Percentiles rank a stretch among this genome's conserved stretches.
Conservation (phyloP, 2,113 vertebrate genomes). For the Pterocles gutturalis region DNA sequence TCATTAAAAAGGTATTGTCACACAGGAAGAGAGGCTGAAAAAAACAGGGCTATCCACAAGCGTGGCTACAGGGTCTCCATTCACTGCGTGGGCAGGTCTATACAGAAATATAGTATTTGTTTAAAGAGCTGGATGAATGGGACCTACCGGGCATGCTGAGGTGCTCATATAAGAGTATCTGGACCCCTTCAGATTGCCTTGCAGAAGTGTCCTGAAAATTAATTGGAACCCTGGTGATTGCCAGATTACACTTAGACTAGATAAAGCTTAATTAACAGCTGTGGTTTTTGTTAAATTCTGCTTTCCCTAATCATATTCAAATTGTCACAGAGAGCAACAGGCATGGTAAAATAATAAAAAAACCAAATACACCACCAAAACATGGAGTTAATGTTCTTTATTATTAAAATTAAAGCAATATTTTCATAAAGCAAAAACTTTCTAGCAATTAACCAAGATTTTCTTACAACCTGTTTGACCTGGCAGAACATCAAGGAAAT, state of each 20-base stretch:
- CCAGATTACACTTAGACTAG: background rate
- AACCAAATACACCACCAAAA: background rate
- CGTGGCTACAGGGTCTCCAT: accelerated
- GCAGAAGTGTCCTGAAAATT: background rate
- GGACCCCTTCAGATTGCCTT: background rate
- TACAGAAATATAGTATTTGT: background rate
- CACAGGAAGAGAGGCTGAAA: background rate
- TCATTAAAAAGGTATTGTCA: background rate
- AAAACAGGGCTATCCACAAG: background rate
- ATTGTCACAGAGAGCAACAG: background rate
- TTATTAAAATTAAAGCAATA: background rate
- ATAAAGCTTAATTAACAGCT: background rate
- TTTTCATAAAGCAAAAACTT: background rate
- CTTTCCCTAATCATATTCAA: background rate
- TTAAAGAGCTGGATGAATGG: background rate
- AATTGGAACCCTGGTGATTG: background rate
- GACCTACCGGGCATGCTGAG: background rate
- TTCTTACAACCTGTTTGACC: background rate
- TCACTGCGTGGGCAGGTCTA: background rate
- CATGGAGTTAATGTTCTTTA: background rate
- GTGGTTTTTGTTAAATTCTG: background rate
- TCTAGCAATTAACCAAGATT: background rate
- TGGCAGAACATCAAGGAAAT: background rate
- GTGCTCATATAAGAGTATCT: background rate
- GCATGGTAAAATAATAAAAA: background rate